Percentiles rank a stretch among this genome's conserved stretches.
phyloP scores from a whole-genome alignment of 2,797 vertebrate species.

The Epinephelus awoara region DNA sequence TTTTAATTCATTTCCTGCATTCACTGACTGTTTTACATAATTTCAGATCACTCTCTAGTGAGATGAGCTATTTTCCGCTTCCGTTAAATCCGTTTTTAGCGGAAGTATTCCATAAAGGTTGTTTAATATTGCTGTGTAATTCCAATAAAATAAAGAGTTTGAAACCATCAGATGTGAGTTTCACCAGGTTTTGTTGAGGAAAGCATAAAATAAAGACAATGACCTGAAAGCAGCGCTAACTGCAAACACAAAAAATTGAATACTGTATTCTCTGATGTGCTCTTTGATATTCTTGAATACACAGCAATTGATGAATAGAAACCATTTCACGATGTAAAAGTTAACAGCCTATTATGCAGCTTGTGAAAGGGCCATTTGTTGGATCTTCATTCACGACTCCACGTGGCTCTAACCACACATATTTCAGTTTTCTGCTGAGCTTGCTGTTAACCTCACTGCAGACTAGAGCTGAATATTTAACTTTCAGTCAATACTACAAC shows the following conservation, averaged over 20 bases:
- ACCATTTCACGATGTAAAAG: neutral
- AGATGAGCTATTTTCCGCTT: neutral
- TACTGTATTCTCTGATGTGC: neutral
- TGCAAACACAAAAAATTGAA: neutral
- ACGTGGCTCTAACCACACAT: neutral
- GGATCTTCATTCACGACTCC: neutral
- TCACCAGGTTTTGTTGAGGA: neutral
- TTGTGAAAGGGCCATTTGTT: neutral
- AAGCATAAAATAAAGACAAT: neutral
- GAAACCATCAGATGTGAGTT: neutral
- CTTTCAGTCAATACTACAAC: neutral
- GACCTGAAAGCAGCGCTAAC: neutral
- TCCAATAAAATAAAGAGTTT: neutral
- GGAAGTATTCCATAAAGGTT: neutral
- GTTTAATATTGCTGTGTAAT: neutral
- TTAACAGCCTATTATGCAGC: neutral
- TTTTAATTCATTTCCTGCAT: slow-evolving; percentile 18
- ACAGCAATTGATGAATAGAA: neutral
- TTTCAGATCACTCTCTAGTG: slow-evolving; percentile 9
- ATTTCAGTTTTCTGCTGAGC: neutral
- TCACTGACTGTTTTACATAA: slow-evolving; percentile 13
- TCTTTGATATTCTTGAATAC: neutral
- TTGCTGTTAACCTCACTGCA: neutral
- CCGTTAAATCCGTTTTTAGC: neutral
- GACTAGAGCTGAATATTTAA: neutral